Evolutionary conservation across 2,113 vertebrate species (phyloP).

Genomic region (Emberiza fucata): DNA sequence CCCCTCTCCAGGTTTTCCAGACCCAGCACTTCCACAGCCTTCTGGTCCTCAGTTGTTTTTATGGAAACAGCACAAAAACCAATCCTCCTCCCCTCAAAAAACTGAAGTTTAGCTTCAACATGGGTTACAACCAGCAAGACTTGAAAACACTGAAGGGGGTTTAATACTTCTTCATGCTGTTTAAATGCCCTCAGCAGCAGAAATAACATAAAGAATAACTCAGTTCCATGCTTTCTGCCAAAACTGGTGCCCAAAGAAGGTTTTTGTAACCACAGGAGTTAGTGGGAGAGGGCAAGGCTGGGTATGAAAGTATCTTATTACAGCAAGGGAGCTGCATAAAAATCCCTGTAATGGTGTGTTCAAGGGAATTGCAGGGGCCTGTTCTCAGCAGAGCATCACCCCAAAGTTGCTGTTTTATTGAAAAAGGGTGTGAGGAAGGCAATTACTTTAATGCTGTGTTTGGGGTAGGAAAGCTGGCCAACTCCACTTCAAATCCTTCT

Average conservation of each 20-base stretch:
- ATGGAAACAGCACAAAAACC: neutral
- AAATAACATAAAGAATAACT: neutral
- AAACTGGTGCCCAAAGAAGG: neutral
- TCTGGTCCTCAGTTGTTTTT: neutral
- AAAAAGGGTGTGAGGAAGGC: neutral
- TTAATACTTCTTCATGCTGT: neutral
- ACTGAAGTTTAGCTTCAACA: neutral
- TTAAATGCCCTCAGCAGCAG: neutral
- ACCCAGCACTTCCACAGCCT: neutral
- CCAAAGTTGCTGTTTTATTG: neutral
- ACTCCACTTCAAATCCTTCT: neutral
- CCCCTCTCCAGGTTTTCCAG: neutral
- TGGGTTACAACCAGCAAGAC: neutral
- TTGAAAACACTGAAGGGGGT: neutral
- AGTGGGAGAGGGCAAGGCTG: neutral
- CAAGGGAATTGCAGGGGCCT: neutral
- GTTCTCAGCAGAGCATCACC: neutral
- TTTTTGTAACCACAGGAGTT: neutral
- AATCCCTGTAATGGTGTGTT: neutral
- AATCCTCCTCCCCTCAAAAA: neutral
- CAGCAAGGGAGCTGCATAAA: neutral
- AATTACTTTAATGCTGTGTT: slow-evolving; percentile 4
- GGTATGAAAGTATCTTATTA: neutral
- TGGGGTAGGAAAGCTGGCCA: neutral
- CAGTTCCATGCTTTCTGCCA: neutral